Evolutionary conservation across 1,140 invertebrate species (phyloP), one percentile per base, ranked within the genome.

Genomic region (Aphis gossypii): DNA sequence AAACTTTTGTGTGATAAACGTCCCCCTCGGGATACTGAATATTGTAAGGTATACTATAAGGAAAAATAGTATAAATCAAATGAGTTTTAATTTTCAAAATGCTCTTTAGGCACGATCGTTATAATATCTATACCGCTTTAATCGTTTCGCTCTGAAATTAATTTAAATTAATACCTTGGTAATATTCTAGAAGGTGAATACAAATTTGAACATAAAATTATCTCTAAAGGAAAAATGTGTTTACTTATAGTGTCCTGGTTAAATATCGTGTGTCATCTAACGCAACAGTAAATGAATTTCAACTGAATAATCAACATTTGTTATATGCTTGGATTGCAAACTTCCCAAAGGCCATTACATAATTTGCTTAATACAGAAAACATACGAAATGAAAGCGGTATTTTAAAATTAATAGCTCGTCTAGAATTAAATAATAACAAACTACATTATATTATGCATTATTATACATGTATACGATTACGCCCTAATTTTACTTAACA

Each of bases 51-150:
- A 46, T 86, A n/a, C 41, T 46, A 46, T 46, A 46, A 86, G 25
- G 25, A 86, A 86, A 86, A 86, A 86, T 86, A 86, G 38, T 46
- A 86, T 88, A 88, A 88, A 88, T 88, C 46, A 88, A 88, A 88
- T 35, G 46, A 51, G 30, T 88, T 88, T 88, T 88, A 88, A 88
- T 88, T 51, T 88, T 88, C 30, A 46, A 48, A 51, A 88, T 88
- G 86, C 48, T 48, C 86, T 88, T 88, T 30, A 51, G 44, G 35
- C 30, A 48, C 44, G 44, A 51, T 88, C 86, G 86, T 48, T 88
- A 51, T 88, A 88, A 35, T 88, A 88, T 51, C n/a, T 35, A 88
- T 88, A 88, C 44, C 44, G 2, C 46, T 51, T 48, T 88, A 88
- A 88, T 51, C 86, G 86, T 88, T 88, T 88, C 46, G 7, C n/a